Percentiles rank a stretch among this genome's conserved stretches.
Conservation (phyloP, 2,113 vertebrate genomes). For the Cercopithecus mona region DNA sequence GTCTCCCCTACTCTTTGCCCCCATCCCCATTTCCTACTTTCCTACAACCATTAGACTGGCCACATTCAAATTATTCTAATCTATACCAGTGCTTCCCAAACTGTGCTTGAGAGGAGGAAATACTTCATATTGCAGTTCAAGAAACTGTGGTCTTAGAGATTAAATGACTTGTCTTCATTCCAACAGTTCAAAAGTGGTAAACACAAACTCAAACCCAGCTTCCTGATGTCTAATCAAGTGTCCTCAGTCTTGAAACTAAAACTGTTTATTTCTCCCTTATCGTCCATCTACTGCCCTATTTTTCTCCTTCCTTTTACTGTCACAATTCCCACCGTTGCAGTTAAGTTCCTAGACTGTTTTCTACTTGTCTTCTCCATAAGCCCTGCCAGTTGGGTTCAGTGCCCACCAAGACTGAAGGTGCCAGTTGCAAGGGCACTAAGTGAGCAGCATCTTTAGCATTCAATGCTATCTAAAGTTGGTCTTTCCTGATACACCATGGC, state of each 20-base stretch:
- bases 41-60: background rate
- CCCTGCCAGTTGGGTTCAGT: background rate
- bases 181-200: background rate
- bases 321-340: background rate
- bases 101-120: background rate
- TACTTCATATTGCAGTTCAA: background rate
- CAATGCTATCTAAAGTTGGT: background rate
- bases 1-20: too few relatives aligned
- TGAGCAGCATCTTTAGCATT: background rate
- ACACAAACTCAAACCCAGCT: background rate
- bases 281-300: background rate
- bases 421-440: background rate
- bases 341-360: background rate
- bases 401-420: background rate
- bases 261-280: background rate
- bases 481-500: background rate
- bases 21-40: background rate
- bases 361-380: background rate
- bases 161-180: background rate
- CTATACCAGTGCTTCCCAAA: background rate
- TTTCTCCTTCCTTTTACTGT: background rate
- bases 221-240: background rate
- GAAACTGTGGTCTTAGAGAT: background rate
- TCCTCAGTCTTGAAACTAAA: conserved; percentile 37
- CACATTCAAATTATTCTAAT: background rate